Evolutionary conservation across 1,140 invertebrate genomes (phyloP), one percentile per base, ranked within the genome.

Genomic region (Stegodyphus dumicola): DNA sequence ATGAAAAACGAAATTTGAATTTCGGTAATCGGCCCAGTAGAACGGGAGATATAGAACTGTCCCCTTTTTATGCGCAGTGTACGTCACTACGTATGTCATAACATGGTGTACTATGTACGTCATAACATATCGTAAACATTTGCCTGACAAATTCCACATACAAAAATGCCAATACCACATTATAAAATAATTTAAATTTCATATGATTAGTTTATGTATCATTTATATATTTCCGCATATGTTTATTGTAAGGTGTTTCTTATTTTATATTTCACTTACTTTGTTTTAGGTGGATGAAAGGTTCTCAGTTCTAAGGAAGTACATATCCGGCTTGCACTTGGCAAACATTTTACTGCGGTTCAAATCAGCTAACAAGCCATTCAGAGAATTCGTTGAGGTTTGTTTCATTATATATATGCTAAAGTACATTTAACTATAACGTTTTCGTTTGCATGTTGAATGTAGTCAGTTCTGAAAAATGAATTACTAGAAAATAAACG

Each of bases 361-460:
- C 54, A 81, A 81, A 65, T 52, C 6, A 6, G 6, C 51, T 5
- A 81, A 81, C n/a, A 81, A 81, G 17, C 54, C 33, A 33, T 81
- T 81, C 51, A 73, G 18, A 73, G 70, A 73, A 4, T 81, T 73
- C 33, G 52, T 81, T 11, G 78, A 81, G 70, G 78, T 81, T 5
- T 54, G 78, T 74, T 33, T 33, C 33, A 33, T 33, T 33, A 33
- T 3, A 33, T 33, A 33, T 33, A 33, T 33, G 33, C 1, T 33
- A 33, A 33, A 3, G 33, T 33, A 33, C 3, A 33, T 33, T 33
- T 33, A 33, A 33, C 33, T 33, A 33, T 33, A 1, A 33, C 33
- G 1, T 33, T 33, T 33, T 33, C 33, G 33, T 33, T 33, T 33
- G 33, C 33, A 33, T 3, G 33, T 33, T 33, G 1, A 33, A 33